Percentiles rank a stretch among this genome's conserved stretches.
These are phyloP conservation scores for Labeo catla DNA, from an alignment of 2,113 vertebrate species.

Conservation along the genomic window DNA sequence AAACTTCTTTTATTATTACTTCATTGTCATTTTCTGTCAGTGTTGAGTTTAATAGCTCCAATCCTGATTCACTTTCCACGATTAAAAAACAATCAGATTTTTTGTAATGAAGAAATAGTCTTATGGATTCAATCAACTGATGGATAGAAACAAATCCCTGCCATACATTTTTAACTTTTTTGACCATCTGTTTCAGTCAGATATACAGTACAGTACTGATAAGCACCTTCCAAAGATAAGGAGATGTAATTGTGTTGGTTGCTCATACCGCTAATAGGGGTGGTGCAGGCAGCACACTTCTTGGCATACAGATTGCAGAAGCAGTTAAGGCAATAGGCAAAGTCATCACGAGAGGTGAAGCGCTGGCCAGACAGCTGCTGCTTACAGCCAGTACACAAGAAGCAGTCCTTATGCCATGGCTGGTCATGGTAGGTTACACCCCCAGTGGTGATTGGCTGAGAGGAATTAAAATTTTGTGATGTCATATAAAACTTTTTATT, in stretches of 20 bases:
- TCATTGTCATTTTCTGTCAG: not conserved
- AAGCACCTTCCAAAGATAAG: not conserved
- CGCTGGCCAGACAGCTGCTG: constrained; percentile 84
- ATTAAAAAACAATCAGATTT: not conserved
- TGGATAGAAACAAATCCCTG: no score
- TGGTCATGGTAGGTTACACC: constrained; percentile 85
- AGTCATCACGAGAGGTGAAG: constrained; percentile 84
- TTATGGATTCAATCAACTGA: not conserved
- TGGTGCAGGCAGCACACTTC: constrained; percentile 85
- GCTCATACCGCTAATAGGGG: constrained; percentile 82
- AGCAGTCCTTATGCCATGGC: constrained; percentile 87
- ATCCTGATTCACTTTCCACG: not conserved
- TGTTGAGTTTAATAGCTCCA: not conserved
- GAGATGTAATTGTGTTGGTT: not conserved
- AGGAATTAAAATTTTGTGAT: not conserved
- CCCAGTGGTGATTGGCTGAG: constrained; percentile 84
- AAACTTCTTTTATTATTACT: not conserved
- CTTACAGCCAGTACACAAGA: constrained; percentile 83
- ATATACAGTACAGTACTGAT: not conserved
- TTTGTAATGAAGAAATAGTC: not conserved
- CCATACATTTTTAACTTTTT: not conserved
- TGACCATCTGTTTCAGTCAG: not conserved
- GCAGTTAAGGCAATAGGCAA: constrained; percentile 84
- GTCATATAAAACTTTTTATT: not conserved
- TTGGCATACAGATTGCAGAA: constrained; percentile 86